A percentile compares a stretch with the other conserved stretches of the same genome.
Evolutionary conservation across 2,113 vertebrate species (phyloP).

Genomic region (Dolichotis patagonum): DNA sequence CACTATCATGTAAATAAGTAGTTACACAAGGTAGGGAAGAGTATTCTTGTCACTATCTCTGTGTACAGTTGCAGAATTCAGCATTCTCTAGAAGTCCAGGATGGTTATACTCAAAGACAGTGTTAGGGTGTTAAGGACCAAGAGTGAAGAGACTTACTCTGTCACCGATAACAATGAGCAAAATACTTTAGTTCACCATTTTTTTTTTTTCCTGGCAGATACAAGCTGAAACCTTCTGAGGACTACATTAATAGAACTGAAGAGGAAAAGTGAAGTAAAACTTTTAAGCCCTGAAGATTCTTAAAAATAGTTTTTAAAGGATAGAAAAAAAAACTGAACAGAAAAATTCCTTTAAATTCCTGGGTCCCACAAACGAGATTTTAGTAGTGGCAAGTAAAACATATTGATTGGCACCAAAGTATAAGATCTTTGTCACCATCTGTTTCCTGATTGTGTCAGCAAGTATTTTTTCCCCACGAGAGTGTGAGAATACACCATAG

Average conservation of each 20-base stretch:
- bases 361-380: conserved; percentile 90
- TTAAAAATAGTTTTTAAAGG: conserved; percentile 84
- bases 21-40: not conserved
- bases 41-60: not conserved
- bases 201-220: conserved; percentile 57
- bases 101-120: not conserved
- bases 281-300: conserved; percentile 75
- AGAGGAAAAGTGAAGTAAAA: conserved; percentile 81
- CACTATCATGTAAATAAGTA: not conserved
- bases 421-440: conserved; percentile 91
- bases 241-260: conserved; percentile 80
- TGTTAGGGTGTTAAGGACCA: not conserved
- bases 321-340: conserved; percentile 77
- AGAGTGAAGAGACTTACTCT: conserved; percentile 42
- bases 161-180: not conserved
- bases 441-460: conserved; percentile 92
- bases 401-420: conserved; percentile 91
- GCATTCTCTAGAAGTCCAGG: not conserved
- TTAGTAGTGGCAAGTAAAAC: conserved; percentile 88
- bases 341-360: conserved; percentile 89
- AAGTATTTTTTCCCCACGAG: conserved; percentile 88
- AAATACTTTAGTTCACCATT: conserved; percentile 58
- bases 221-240: conserved; percentile 54
- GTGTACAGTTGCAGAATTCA: not conserved
- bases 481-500: conserved; percentile 91